Conservation (phyloP, 2,888 invertebrate species). For the Gortyna flavago region DNA sequence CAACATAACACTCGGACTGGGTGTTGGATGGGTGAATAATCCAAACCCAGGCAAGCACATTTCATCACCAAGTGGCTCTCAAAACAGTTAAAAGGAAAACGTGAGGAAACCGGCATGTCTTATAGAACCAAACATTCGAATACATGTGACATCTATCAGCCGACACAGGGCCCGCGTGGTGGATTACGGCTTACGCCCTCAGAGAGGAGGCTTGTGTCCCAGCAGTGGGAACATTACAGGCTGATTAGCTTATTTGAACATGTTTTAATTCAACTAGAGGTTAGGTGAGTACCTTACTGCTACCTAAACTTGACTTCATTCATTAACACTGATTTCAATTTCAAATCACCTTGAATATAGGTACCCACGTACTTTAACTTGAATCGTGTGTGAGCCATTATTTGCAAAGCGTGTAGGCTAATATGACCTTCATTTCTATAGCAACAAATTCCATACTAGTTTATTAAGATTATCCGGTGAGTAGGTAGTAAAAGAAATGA, state of each 20-base stretch:
- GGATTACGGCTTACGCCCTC: background rate
- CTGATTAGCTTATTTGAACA: background rate
- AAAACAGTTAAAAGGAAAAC: too few relatives aligned
- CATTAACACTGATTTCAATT: conserved; percentile 21
- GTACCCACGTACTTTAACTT: background rate
- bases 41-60: too few relatives aligned
- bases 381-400: background rate
- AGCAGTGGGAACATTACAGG: background rate
- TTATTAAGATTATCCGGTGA: background rate
- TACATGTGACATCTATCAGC: too few relatives aligned
- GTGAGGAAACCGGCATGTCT: too few relatives aligned
- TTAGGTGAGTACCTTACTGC: background rate
- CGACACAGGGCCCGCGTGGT: background rate
- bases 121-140: too few relatives aligned
- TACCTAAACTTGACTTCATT: background rate
- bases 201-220: background rate
- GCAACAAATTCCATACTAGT: background rate
- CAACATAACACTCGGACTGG: too few relatives aligned
- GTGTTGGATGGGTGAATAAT: too few relatives aligned
- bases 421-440: conserved; percentile 26
- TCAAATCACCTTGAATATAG: conserved; percentile 29
- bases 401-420: background rate
- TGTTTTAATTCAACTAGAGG: conserved; percentile 4
- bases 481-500: background rate
- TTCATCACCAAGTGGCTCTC: too few relatives aligned